Percentiles rank a stretch among this genome's conserved stretches.
Evolutionary conservation across 1,140 invertebrate genomes (phyloP).

Genomic region (Megathymus violae): DNA sequence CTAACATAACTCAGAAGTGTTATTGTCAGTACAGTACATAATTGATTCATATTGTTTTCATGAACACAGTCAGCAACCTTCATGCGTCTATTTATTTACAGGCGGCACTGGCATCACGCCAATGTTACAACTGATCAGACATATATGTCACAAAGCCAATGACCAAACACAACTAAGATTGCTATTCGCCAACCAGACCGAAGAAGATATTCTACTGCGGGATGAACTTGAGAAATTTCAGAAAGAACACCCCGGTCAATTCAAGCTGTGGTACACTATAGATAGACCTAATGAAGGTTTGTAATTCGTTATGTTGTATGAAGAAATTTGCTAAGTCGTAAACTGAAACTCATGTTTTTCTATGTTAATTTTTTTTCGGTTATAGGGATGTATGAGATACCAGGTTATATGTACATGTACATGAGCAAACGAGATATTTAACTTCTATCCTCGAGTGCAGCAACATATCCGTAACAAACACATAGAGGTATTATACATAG

Average conservation of each 20-base stretch:
- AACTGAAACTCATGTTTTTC: too few species aligned
- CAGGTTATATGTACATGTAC: too few species aligned
- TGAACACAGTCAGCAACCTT: background rate
- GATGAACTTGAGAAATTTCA: constrained; percentile 94
- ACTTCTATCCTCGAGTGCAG: too few species aligned
- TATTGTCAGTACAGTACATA: background rate
- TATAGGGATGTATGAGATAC: too few species aligned
- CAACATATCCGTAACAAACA: too few species aligned
- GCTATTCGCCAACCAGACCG: constrained; percentile 98
- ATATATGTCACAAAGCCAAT: constrained; percentile 91
- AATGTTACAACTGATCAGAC: constrained; percentile 96
- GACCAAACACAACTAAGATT: constrained; percentile 93
- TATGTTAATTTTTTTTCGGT: too few species aligned
- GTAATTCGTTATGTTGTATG: too few species aligned
- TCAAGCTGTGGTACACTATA: constrained; percentile 97
- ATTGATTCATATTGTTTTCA: background rate
- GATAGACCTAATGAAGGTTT: constrained; percentile 92
- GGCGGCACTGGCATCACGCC: constrained; percentile 97
- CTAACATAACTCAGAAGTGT: background rate
- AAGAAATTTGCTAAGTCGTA: too few species aligned
- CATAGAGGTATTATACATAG: too few species aligned
- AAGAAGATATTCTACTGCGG: constrained; percentile 96
- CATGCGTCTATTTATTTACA: constrained; percentile 83
- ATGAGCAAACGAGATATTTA: too few species aligned
- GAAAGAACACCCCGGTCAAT: constrained; percentile 89